Evolutionary conservation across 2,888 invertebrate genomes (phyloP), one percentile per base, ranked within the genome.

Genomic region (Diplazon laetatorius): DNA sequence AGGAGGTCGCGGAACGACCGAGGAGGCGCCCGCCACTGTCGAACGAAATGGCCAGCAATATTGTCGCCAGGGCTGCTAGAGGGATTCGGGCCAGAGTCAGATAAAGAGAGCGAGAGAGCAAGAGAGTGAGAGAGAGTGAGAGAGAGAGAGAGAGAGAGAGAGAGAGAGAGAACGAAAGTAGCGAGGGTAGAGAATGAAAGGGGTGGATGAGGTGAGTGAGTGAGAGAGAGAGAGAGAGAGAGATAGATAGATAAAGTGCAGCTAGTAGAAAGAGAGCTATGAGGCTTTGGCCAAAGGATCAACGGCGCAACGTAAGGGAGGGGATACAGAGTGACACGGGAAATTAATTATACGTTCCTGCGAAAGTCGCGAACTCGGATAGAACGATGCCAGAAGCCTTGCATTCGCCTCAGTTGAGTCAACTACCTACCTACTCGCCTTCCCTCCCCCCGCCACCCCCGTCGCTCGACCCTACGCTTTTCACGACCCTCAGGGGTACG

Each of bases 41-140:
- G 88, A 88, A 88, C 89, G 86, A 89, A 90, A 89, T 89, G 90
- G 89, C 90, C 86, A 88, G 89, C 90, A 90, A 90, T 90, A 90
- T 90, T 90, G 90, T 89, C 90, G 87, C 85, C 77, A 82, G 87
- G 85, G 86, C 82, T 82, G 55, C 74, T 82, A 85, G 82, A 81
- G 85, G 86, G 86, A 87, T 87, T 85, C 84, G 83, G 84, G 86
- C 82, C 66, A 76, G 80, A 83, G 82, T 81, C 78, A 78, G 82
- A 83, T 85, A 77, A 81, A 76, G 76, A 63, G 70, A 68, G 39
- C 52, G 70, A 62, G 63, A 57, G 10, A 79, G 79, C 82, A 75
- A 76, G 80, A 39, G 77, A 68, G 80, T 59, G 71, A 69, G 44
- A 69, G 50, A 37, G 78, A 69, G 74, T 76, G 70, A 65, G 74